Evolutionary conservation across 2,888 invertebrate genomes (phyloP).

Genomic region (Junonia oenone): DNA sequence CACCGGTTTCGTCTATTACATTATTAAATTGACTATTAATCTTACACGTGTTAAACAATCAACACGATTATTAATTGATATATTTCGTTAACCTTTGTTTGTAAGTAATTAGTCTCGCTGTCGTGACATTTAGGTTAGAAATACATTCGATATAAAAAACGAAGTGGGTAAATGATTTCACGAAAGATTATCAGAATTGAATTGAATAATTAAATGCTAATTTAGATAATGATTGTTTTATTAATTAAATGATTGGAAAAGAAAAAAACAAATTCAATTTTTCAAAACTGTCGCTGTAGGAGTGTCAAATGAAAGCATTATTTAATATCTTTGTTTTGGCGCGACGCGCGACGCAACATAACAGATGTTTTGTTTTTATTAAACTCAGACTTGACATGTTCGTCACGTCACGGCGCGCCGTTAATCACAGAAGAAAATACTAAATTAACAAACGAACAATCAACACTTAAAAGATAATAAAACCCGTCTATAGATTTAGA

Average conservation of each 20-base stretch:
- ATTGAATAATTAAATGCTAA: not conserved
- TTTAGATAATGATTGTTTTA: not conserved
- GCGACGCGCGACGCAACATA: not conserved
- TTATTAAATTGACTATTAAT: constrained; percentile 15
- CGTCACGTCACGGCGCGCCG: not conserved
- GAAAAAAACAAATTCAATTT: no score
- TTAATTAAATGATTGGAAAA: no score
- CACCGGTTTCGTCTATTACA: constrained; percentile 17
- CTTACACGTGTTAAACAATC: constrained; percentile 15
- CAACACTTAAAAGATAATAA: not conserved
- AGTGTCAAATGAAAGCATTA: not conserved
- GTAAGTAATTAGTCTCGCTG: not conserved
- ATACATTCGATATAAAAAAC: not conserved
- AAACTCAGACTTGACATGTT: constrained; percentile 1
- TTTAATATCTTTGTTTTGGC: not conserved
- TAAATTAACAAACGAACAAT: constrained; percentile 2
- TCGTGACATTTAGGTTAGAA: not conserved
- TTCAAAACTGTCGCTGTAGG: not conserved
- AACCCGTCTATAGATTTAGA: constrained; percentile 12
- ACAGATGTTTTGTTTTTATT: constrained; percentile 11
- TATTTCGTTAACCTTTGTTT: constrained; percentile 3
- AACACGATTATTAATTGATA: constrained; percentile 6
- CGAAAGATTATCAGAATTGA: not conserved
- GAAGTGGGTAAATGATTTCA: not conserved
- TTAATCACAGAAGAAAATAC: constrained; percentile 2